These are phyloP conservation scores for Lithobius niger DNA, from an alignment of 1,140 invertebrate species.

Conservation along the genomic window DNA sequence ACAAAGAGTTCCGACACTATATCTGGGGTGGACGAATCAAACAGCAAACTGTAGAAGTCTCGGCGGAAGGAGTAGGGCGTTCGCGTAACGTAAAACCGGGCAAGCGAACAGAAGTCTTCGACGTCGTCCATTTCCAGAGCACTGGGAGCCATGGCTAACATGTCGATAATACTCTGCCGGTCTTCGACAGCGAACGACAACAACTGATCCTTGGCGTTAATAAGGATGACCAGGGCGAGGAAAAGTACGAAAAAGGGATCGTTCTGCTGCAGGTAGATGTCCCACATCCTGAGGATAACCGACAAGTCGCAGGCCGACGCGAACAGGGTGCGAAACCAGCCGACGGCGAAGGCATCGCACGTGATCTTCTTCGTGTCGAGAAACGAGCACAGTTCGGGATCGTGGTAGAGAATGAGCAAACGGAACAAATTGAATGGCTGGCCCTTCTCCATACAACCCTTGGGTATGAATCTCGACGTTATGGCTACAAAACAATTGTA, in stretches of 20 bases:
- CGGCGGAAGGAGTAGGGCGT: conserved; percentile 87
- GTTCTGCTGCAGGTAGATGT: conserved; percentile 89
- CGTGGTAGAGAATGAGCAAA: conserved; percentile 87
- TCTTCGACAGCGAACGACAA: no score
- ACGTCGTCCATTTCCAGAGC: conserved; percentile 84
- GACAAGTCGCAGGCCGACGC: conserved; percentile 69
- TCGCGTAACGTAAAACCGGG: conserved; percentile 82
- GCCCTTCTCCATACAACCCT: no score
- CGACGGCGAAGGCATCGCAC: conserved; percentile 74
- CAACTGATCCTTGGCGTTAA: conserved; percentile 87
- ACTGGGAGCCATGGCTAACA: conserved; percentile 60
- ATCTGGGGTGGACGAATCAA: no score
- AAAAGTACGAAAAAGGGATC: conserved; percentile 97
- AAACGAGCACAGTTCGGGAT: conserved; percentile 92
- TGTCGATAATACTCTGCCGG: no score
- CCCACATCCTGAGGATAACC: conserved; percentile 87
- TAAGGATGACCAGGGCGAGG: conserved; percentile 82
- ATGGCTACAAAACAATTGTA: conserved; percentile 92
- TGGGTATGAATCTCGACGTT: conserved; percentile 77
- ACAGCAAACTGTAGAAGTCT: no score
- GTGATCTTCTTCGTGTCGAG: conserved; percentile 90
- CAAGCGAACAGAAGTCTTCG: conserved; percentile 90
- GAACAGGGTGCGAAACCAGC: conserved; percentile 87
- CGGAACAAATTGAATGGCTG: conserved; percentile 54
- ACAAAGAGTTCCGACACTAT: no score